Conservation (phyloP, 2,888 invertebrate species). For the Pteria penguin region DNA sequence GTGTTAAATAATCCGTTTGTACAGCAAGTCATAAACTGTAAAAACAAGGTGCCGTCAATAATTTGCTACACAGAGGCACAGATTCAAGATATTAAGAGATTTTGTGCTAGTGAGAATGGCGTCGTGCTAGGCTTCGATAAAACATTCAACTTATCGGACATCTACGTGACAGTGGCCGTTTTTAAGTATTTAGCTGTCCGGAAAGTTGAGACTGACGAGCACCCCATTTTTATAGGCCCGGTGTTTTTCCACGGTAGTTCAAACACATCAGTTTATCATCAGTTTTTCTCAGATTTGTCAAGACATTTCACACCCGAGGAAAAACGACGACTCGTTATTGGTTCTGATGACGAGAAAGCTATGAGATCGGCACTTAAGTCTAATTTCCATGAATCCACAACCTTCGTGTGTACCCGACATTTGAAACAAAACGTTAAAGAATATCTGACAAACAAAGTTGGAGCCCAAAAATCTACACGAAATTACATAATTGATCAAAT, state of each 20-base stretch:
- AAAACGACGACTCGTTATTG: neutral
- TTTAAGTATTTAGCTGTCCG: conserved; percentile 6
- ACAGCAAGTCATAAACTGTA: too few species aligned
- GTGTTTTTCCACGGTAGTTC: conserved; percentile 8
- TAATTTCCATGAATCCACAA: neutral
- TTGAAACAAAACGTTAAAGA: conserved; percentile 8
- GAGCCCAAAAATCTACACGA: neutral
- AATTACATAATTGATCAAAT: neutral
- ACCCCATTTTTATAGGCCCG: conserved; percentile 7
- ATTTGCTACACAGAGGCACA: too few species aligned
- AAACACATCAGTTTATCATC: neutral
- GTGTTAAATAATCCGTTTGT: too few species aligned
- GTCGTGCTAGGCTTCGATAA: too few species aligned
- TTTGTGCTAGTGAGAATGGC: too few species aligned
- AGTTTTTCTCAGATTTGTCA: conserved; percentile 13
- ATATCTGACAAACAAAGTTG: neutral
- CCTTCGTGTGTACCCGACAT: conserved; percentile 11
- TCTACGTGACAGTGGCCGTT: too few species aligned
- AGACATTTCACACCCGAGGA: conserved; percentile 8
- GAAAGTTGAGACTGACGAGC: neutral
- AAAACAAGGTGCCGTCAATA: too few species aligned
- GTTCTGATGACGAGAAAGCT: conserved; percentile 5
- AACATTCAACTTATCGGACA: too few species aligned
- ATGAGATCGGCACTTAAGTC: neutral
- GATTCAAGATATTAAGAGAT: too few species aligned